Evolutionary conservation across 2,888 invertebrate genomes (phyloP).

Genomic region (Petrophora chlorosata): DNA sequence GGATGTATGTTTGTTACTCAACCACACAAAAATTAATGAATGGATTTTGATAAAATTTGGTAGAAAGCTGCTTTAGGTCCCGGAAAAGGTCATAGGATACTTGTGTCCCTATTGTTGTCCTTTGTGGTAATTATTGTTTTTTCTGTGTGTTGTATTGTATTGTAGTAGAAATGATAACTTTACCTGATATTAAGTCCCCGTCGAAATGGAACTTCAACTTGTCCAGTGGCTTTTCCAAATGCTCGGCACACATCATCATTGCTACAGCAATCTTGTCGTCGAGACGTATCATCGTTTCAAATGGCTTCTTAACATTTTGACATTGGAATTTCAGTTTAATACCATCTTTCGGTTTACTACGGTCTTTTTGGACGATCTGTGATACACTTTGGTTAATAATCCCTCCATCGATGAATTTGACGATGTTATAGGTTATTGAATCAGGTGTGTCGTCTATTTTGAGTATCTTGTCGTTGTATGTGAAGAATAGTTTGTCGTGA

Average conservation of each 20-base stretch:
- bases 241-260: conserved; percentile 76
- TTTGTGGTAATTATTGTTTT: no score
- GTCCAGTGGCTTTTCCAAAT: conserved; percentile 61
- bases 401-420: conserved; percentile 76
- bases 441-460: conserved; percentile 70
- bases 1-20: no score
- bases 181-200: conserved; percentile 74
- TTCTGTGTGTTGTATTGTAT: no score
- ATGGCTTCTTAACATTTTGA: conserved; percentile 67
- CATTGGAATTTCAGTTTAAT: conserved; percentile 74
- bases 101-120: no score
- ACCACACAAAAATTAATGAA: no score
- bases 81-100: no score
- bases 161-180: no score
- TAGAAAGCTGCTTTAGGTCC: no score
- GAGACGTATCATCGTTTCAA: conserved; percentile 49
- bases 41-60: no score
- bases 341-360: conserved; percentile 38
- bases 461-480: conserved; percentile 65
- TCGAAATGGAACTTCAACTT: conserved; percentile 80
- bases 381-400: conserved; percentile 57
- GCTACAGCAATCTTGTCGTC: conserved; percentile 63
- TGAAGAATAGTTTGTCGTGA: conserved; percentile 63
- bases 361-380: conserved; percentile 36
- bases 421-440: conserved; percentile 66